Evolutionary conservation across 1,140 invertebrate species (phyloP).

Genomic region (Mylabris phalerata): DNA sequence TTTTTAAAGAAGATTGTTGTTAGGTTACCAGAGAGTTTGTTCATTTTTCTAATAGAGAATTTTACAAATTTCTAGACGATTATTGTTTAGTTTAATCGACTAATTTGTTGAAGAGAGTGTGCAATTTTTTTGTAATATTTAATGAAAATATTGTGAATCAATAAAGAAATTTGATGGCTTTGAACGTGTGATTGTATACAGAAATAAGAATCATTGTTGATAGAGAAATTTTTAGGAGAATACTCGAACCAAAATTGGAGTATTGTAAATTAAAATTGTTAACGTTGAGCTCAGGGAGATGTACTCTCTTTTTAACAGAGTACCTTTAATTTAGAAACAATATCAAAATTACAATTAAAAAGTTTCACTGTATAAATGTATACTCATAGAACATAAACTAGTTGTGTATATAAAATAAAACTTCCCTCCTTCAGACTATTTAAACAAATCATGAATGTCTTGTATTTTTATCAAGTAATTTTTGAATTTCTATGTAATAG

Average conservation of each 20-base stretch:
- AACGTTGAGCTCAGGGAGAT: constrained; percentile 31
- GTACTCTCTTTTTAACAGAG: constrained; percentile 15
- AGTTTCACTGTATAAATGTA: constrained; percentile 13
- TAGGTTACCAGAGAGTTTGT: constrained; percentile 16
- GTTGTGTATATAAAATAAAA: too few relatives aligned
- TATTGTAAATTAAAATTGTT: constrained; percentile 25
- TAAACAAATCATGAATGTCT: background rate
- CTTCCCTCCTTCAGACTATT: background rate
- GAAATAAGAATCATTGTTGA: too few relatives aligned
- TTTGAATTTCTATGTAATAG: constrained; percentile 12
- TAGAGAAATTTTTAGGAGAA: constrained; percentile 2
- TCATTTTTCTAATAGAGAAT: constrained; percentile 20
- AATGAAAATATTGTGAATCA: background rate
- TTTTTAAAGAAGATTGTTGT: too few relatives aligned
- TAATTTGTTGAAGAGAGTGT: constrained; percentile 17
- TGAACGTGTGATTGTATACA: constrained; percentile 8
- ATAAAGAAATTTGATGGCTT: background rate
- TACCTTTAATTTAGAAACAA: constrained; percentile 6
- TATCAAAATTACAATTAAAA: background rate
- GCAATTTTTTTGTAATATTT: constrained; percentile 21
- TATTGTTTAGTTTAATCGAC: constrained; percentile 4
- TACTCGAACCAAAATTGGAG: constrained; percentile 12
- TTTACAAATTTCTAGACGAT: constrained; percentile 19
- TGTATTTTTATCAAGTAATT: background rate
- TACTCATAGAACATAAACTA: constrained; percentile 1